Percentiles rank a stretch among this genome's conserved stretches.
phyloP scores from a whole-genome alignment of 2,113 vertebrate species.

The Nymphicus hollandicus region DNA sequence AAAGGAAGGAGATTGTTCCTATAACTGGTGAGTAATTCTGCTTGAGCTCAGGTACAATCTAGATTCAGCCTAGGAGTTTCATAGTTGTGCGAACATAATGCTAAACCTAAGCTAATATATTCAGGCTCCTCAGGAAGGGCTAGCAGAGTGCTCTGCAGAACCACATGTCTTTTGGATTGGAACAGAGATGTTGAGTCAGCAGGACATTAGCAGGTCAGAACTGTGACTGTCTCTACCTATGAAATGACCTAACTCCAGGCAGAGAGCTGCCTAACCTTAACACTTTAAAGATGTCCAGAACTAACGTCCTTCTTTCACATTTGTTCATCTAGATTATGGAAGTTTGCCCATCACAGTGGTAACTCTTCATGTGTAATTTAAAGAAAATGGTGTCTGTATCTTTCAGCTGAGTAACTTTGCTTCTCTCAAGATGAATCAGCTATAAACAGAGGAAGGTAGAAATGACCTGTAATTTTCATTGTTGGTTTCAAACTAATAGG shows the following conservation, averaged over 20 bases:
- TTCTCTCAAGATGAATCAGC: neutral
- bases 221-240: neutral
- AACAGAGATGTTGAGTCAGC: neutral
- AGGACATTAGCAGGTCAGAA: neutral
- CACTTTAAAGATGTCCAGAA: neutral
- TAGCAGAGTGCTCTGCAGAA: neutral
- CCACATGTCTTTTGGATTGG: neutral
- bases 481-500: neutral
- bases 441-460: neutral
- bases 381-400: neutral
- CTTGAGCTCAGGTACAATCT: neutral
- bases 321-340: neutral
- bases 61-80: neutral
- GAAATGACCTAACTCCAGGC: neutral
- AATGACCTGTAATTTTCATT: neutral
- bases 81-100: neutral
- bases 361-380: neutral
- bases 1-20: neutral
- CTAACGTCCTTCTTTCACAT: neutral
- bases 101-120: neutral
- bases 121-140: neutral
- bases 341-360: neutral
- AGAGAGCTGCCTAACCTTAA: neutral
- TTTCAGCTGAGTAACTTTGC: neutral
- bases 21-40: neutral